A percentile compares a stretch with the other conserved stretches of the same genome.
Evolutionary conservation across 64 coral and sea anemone genomes (phyloP).

Genomic region (Platygyra sinensis): DNA sequence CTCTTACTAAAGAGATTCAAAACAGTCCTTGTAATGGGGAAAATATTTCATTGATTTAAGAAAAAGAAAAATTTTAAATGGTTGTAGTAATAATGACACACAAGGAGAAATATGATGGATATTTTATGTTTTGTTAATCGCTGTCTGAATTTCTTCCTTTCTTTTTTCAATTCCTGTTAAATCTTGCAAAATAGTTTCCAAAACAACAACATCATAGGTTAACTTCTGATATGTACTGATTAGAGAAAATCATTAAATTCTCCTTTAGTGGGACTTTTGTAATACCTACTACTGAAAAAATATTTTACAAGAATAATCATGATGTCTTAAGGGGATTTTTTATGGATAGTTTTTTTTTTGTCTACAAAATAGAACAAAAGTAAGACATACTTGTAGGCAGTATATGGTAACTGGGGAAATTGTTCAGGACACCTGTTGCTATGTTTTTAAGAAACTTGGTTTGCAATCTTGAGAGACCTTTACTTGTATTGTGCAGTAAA

Average conservation of each 20-base stretch:
- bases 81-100: conserved; percentile 13
- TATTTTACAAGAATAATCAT: too few relatives aligned
- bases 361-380: too few relatives aligned
- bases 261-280: neutral
- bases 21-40: neutral
- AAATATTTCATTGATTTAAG: neutral
- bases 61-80: neutral
- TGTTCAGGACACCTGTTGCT: neutral
- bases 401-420: neutral
- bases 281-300: neutral
- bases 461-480: neutral
- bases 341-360: too few relatives aligned
- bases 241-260: too few relatives aligned
- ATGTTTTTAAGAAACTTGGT: neutral
- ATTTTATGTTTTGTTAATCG: neutral
- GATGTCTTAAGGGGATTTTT: too few relatives aligned
- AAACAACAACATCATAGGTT: too few relatives aligned
- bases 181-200: too few relatives aligned
- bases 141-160: neutral
- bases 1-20: neutral
- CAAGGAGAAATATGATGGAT: conserved; percentile 10
- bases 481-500: neutral
- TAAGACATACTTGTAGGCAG: neutral
- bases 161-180: neutral
- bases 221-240: too few relatives aligned